phyloP scores from a whole-genome alignment of 2,113 vertebrate genomes.

The Sapajus apella region DNA sequence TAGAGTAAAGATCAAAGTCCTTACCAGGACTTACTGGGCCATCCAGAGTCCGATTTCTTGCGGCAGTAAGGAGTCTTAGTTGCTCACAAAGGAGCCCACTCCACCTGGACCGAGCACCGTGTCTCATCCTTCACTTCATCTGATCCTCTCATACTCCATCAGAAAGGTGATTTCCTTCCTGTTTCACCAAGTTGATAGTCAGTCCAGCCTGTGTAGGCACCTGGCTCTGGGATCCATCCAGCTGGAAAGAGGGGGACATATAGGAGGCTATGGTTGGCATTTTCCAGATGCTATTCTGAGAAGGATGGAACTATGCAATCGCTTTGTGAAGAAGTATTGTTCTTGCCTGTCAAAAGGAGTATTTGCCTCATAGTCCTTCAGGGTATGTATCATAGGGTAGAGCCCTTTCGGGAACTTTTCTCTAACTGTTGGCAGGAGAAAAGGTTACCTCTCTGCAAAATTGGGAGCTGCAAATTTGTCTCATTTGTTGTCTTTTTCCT shows the following conservation, averaged over 20 bases:
- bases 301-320: not conserved
- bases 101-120: not conserved
- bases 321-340: not conserved
- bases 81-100: not conserved
- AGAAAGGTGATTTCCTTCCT: not conserved
- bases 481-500: not conserved
- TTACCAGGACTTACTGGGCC: not conserved
- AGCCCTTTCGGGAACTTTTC: not conserved
- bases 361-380: not conserved
- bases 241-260: not conserved
- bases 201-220: not conserved
- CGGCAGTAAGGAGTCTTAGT: not conserved
- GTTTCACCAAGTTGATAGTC: not conserved
- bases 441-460: not conserved
- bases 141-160: not conserved
- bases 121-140: not conserved
- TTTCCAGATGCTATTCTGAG: constrained; percentile 5
- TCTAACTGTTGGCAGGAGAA: not conserved
- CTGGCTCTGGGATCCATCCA: not conserved
- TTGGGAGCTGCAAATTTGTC: not conserved
- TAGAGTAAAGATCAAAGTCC: not conserved
- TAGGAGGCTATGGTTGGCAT: not conserved
- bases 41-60: not conserved
- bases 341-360: not conserved
- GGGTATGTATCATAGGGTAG: not conserved